Conservation (phyloP, 2,888 invertebrate species). For the Lepidochitona cinerea region DNA sequence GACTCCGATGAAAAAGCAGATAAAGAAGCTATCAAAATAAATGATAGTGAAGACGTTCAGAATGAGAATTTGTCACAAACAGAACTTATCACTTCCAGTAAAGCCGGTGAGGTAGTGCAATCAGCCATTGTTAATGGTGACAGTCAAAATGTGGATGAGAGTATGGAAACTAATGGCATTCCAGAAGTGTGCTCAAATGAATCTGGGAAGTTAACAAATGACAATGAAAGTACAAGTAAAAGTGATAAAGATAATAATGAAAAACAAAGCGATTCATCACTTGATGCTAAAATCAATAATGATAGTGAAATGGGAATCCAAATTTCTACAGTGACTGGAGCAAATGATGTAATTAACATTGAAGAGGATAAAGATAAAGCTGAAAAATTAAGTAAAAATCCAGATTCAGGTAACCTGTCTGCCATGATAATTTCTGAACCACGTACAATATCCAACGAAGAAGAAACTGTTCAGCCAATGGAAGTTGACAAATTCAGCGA, state of each 20-base stretch:
- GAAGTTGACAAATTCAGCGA: not conserved
- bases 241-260: not conserved
- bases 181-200: too few species aligned
- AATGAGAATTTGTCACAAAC: too few species aligned
- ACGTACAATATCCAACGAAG: not conserved
- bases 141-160: not conserved
- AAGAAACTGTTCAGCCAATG: not conserved
- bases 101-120: too few species aligned
- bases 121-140: too few species aligned
- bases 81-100: too few species aligned
- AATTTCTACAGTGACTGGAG: constrained; percentile 42
- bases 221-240: too few species aligned
- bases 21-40: too few species aligned
- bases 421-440: not conserved
- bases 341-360: constrained; percentile 16
- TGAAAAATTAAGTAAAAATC: not conserved
- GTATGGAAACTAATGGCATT: not conserved
- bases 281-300: not conserved
- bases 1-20: too few species aligned
- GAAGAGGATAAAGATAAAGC: not conserved
- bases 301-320: constrained; percentile 31
- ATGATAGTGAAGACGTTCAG: too few species aligned
- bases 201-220: too few species aligned
- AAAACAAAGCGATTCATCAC: not conserved
- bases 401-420: not conserved